Base-by-base conservation (phyloP, 2,888 invertebrate genomes). In the Ectobius pallidus region DNA sequence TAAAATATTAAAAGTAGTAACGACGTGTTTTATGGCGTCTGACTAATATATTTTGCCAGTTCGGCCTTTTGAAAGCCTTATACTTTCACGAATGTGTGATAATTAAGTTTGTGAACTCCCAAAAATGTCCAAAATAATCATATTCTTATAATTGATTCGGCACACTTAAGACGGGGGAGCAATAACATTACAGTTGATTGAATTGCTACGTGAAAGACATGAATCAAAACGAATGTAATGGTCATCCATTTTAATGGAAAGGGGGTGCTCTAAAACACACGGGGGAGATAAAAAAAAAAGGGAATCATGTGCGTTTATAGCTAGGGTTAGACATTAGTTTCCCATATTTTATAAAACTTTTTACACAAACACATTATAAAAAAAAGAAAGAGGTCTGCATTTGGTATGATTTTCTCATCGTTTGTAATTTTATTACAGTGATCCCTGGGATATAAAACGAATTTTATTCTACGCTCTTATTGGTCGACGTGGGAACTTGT, bases 391-490 rank as follows among this genome's bases (percentile, higher is more conserved):
- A n/a, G 22, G 34, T 7, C 55, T 39, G 34, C 52, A 52, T 68
- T 69, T 69, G 18, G 39, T 69, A 69, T 55, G 52, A 69, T 52
- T 46, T 34, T 18, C 69, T 55, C 55, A 39, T 34, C 55, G 52
- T 32, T 22, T 34, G 69, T 69, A 69, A 69, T 69, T 55, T 69
- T 69, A 69, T 69, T 69, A 69, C 52, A 69, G 30, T 32, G 69
- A 69, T 69, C 69, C 39, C 22, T 16, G 6, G 55, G 69, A 34
- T 73, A 67, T 72, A 70, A 73, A 73, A 69, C 69, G 69, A 61
- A 73, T 70, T 69, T 70, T 69, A 70, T 69, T 69, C 73, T 46
- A 34, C 46, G 30, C 49, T 70, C 52, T 68, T 69, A 73, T 73
- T 73, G 73, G 73, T 20, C 52, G 55, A 52, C 55, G 73, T 69